Percentiles rank a stretch among this genome's conserved stretches.
Evolutionary conservation across 2,113 vertebrate genomes (phyloP).

Genomic region (Cromileptes altivelis): DNA sequence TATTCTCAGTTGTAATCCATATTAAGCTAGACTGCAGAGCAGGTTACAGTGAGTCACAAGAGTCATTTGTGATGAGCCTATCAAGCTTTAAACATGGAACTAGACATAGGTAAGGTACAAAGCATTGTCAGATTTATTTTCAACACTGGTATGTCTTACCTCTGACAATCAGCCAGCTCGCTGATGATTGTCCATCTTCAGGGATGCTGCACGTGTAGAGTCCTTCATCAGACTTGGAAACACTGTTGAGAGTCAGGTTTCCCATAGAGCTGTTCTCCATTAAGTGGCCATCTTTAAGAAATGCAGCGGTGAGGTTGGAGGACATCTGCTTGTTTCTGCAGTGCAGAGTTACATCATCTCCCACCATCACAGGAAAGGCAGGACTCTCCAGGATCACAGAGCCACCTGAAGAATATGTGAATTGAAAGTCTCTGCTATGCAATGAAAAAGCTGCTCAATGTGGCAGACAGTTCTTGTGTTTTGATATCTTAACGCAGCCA

Average conservation of each 20-base stretch:
- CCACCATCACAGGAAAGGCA: not conserved
- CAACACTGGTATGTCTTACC: not conserved
- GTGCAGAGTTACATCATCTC: not conserved
- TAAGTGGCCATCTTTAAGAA: not conserved
- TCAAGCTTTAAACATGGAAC: too few species aligned
- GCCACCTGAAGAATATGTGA: not conserved
- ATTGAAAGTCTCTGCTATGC: too few species aligned
- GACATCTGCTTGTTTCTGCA: not conserved
- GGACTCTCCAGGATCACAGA: slow-evolving; percentile 25
- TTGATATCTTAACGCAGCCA: too few species aligned
- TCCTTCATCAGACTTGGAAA: not conserved
- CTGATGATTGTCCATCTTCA: not conserved
- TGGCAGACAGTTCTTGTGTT: too few species aligned
- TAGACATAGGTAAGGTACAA: too few species aligned
- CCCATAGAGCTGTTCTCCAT: not conserved
- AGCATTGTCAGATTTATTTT: not conserved
- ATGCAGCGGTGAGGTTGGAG: not conserved
- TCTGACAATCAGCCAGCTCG: slow-evolving; percentile 7
- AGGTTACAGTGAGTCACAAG: too few species aligned
- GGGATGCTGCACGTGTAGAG: not conserved
- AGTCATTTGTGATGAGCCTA: too few species aligned
- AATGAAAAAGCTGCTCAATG: not conserved
- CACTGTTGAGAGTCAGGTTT: not conserved
- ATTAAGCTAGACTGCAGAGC: too few species aligned
- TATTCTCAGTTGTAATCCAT: too few species aligned